Conservation (phyloP, 2,113 vertebrate species). For the Channa maculata region DNA sequence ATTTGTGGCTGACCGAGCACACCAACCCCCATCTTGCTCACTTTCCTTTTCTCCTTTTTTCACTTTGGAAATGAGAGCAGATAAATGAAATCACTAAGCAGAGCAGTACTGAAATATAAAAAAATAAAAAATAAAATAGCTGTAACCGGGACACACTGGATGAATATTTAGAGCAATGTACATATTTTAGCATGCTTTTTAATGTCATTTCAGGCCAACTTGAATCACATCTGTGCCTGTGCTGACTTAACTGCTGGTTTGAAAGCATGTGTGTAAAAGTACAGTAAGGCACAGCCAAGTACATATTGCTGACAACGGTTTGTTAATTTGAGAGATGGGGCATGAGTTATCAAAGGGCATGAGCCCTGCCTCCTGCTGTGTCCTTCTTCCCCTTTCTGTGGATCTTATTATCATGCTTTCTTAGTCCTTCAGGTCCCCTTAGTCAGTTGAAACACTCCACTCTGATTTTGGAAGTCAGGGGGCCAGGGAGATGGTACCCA, state of each 20-base stretch:
- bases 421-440: conserved; percentile 60
- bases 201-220: conserved; percentile 68
- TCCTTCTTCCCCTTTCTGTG: neutral
- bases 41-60: neutral
- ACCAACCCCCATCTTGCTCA: conserved; percentile 27
- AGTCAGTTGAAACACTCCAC: conserved; percentile 62
- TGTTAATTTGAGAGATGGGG: conserved; percentile 32
- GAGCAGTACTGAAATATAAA: conserved; percentile 65
- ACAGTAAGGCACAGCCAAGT: conserved; percentile 27
- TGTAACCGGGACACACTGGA: conserved; percentile 69
- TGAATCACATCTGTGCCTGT: conserved; percentile 14
- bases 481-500: conserved; percentile 28
- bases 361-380: conserved; percentile 19
- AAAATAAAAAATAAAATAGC: conserved; percentile 32
- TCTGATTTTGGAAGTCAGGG: conserved; percentile 55
- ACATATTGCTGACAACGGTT: conserved; percentile 24
- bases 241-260: conserved; percentile 43
- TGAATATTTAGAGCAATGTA: conserved; percentile 71
- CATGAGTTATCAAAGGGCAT: conserved; percentile 40
- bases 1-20: conserved; percentile 41
- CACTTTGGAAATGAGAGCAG: conserved; percentile 61
- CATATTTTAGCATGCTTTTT: conserved; percentile 68
- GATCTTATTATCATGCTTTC: conserved; percentile 45
- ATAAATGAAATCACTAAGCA: conserved; percentile 75
- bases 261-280: conserved; percentile 21